Evolutionary conservation across 1,140 invertebrate genomes (phyloP), one percentile per base, ranked within the genome.

Genomic region (Aphis craccivora): DNA sequence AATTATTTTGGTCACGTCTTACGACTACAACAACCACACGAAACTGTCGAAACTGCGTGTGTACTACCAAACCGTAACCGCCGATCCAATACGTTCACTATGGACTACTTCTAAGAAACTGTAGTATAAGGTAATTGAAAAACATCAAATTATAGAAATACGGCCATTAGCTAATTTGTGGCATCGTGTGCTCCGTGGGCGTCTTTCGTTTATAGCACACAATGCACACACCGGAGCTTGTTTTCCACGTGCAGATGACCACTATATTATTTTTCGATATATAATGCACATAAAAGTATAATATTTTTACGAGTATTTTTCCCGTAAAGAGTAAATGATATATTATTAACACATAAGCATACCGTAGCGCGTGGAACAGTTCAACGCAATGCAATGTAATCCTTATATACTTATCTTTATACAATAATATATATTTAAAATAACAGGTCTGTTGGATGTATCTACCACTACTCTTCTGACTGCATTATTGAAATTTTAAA

Each of bases 101-200:
- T 14, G n/a, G 60, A n/a, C 30, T 76, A 76, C 60, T n/a, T 35
- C 30, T 23, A 37, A 37, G 35, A 43, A 45, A 23, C 23, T 14
- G 83, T 84, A 25, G 37, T 43, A 43, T 43, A 86, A 40, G 30
- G 53, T 90, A 90, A 90, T 90, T 90, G 88, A 60, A 90, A 90
- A 90, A 90, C 88, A 90, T 37, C 88, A 60, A 60, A 90, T 90
- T 55, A 90, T 37, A 90, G 14, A 76, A 89, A 35, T 90, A 90
- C 11, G 35, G 25, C 88, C 88, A 90, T 90, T 90, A 90, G 23
- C 88, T 90, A 60, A 90, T 90, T 90, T 60, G 88, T 35, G 9
- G 88, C 30, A n/a, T 67, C 60, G 11, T n/a, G 0, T 55, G 35
- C 30, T 60, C 37, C 5, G 86, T 9, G 30, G n/a, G 60, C 30